Percentiles rank a stretch among this genome's conserved stretches.
Conservation (phyloP, 2,797 vertebrate species). For the Rhinichthys osculus region DNA sequence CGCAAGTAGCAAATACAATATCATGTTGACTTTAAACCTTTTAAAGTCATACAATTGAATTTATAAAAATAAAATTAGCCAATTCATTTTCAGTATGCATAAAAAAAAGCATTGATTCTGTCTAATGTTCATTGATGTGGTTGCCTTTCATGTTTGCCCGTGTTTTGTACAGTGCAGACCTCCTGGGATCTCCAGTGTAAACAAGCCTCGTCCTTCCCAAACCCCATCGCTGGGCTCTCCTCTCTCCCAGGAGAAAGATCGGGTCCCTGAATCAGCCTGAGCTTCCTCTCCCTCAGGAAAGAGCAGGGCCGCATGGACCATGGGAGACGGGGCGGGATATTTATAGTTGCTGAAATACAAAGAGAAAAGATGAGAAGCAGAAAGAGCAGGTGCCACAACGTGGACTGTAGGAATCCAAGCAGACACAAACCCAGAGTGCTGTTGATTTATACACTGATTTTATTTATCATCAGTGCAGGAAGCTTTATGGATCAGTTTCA, state of each 20-base stretch:
- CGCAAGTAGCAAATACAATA: too few species aligned
- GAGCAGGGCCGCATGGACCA: constrained; percentile 56
- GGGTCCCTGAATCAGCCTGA: constrained; percentile 66
- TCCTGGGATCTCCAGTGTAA: constrained; percentile 47
- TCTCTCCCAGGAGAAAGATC: constrained; percentile 75
- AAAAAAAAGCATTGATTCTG: constrained; percentile 20
- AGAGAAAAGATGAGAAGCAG: constrained; percentile 31
- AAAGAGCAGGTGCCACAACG: constrained; percentile 48
- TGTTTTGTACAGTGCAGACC: constrained; percentile 33
- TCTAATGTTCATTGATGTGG: constrained; percentile 23
- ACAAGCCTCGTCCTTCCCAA: constrained; percentile 46
- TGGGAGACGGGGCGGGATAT: constrained; percentile 52
- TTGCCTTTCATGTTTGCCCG: constrained; percentile 8
- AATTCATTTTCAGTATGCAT: not conserved
- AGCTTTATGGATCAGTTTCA: constrained; percentile 15
- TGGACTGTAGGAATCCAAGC: not conserved
- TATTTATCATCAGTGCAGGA: constrained; percentile 11
- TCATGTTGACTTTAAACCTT: too few species aligned
- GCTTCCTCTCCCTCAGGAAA: constrained; percentile 80
- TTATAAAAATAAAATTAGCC: not conserved
- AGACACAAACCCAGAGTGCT: not conserved
- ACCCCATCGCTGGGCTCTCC: constrained; percentile 54
- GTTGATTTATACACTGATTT: not conserved
- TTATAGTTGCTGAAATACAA: constrained; percentile 59
- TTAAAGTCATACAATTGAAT: too few species aligned